Conservation (phyloP, 2,113 vertebrate species). For the Tragelaphus strepsiceros region DNA sequence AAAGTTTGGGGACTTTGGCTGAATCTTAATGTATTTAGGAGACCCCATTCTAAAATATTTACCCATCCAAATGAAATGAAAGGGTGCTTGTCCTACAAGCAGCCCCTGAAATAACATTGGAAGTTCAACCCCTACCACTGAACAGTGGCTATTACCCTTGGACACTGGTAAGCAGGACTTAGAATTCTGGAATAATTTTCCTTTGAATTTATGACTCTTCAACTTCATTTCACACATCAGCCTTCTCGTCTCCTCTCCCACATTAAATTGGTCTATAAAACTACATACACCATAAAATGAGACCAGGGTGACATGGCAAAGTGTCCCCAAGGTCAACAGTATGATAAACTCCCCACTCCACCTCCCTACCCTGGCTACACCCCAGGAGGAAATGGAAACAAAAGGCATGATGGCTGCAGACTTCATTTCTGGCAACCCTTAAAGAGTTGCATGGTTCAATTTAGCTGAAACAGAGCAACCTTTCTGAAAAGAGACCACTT, state of each 20-base stretch:
- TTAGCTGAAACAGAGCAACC: background rate
- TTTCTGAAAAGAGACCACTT: background rate
- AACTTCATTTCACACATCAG: slow-evolving; percentile 58
- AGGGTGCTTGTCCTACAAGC: slow-evolving; percentile 62
- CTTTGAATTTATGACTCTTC: slow-evolving; percentile 66
- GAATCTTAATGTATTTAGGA: slow-evolving; percentile 34
- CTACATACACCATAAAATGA: slow-evolving; percentile 65
- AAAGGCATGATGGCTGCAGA: background rate
- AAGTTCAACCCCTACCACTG: slow-evolving; percentile 18
- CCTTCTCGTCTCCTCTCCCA: slow-evolving; percentile 57
- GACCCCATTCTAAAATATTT: slow-evolving; percentile 67
- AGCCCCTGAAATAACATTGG: slow-evolving; percentile 61
- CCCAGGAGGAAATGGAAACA: background rate
- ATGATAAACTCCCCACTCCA: background rate
- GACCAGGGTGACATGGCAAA: slow-evolving; percentile 32
- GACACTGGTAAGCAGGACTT: slow-evolving; percentile 50
- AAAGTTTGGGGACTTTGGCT: slow-evolving; percentile 51
- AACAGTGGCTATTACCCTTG: slow-evolving; percentile 66
- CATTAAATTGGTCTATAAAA: slow-evolving; percentile 67
- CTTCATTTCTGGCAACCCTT: background rate
- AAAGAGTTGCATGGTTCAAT: background rate
- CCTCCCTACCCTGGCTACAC: background rate
- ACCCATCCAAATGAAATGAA: slow-evolving; percentile 60
- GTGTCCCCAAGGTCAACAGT: slow-evolving; percentile 55
- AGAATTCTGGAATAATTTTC: slow-evolving; percentile 68